Base-by-base conservation (phyloP, 2,888 invertebrate genomes). In the Drosophila flavopinicola region DNA sequence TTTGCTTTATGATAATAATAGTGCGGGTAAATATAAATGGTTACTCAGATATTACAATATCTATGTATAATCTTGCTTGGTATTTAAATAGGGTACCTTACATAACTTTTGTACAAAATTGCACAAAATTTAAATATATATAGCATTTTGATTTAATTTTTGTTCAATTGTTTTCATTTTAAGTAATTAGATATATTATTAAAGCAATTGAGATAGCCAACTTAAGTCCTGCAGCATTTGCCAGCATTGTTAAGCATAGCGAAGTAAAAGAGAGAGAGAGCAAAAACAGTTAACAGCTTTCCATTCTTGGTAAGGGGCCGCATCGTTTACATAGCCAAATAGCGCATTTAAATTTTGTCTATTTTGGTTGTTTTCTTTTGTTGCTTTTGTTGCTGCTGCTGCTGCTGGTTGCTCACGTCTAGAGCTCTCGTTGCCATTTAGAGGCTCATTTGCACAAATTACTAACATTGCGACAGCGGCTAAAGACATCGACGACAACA, bases 371-470 rank as follows among this genome's bases (percentile, higher is more conserved):
- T 41, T 11, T 23, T 5, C 6, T 23, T 53, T 41, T 53, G 23
- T 33, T 60, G 42, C 30, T 44, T 20, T 32, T 32, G 37, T 30
- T 9, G n/a, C 15, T 33, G 29, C 37, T 42, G 23, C 29, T 10
- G 15, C 27, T 38, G 15, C 33, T 7, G 17, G 35, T 45, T 58
- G 53, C 38, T 60, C 58, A 58, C 49, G 75, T 56, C 71, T 64
- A 56, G 44, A 45, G 73, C 68, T 58, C 59, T 53, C 51, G 73
- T 57, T 48, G 86, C 86, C 73, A 73, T 85, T 80, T 75, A 68
- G 79, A 85, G 88, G 85, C 88, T 88, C 88, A 88, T 88, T 88
- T 88, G 88, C 85, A 88, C 83, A 88, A 87, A 87, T 86, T 88
- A 88, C 88, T 77, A 70, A 64, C 83, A 88, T 75, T 74, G 82